These are phyloP conservation scores for Brenthis ino DNA, from an alignment of 2,888 invertebrate genomes.

Conservation along the genomic window DNA sequence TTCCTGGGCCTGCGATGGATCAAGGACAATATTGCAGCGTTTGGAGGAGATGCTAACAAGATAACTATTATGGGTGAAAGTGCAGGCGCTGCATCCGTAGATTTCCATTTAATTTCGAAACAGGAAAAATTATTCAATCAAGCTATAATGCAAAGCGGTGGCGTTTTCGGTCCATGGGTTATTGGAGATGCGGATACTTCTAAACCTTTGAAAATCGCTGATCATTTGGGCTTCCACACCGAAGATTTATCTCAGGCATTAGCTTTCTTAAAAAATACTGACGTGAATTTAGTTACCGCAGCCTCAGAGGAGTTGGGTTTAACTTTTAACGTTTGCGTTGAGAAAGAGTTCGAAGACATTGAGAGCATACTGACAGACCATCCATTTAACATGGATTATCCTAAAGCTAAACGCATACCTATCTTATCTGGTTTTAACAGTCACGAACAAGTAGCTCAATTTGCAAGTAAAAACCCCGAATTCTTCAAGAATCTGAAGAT, in stretches of 20 bases:
- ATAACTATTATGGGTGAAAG: conserved; percentile 59
- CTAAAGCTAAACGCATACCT: conserved; percentile 52
- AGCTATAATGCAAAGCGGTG: conserved; percentile 50
- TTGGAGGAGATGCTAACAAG: conserved; percentile 53
- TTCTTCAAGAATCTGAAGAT: conserved; percentile 38
- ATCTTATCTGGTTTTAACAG: conserved; percentile 58
- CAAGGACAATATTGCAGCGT: conserved; percentile 48
- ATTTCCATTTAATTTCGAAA: conserved; percentile 45
- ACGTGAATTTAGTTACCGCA: conserved; percentile 36
- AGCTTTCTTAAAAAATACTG: conserved; percentile 40
- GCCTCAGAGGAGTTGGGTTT: conserved; percentile 36
- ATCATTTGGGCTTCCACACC: conserved; percentile 46
- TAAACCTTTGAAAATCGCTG: conserved; percentile 45
- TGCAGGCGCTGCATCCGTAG: conserved; percentile 44
- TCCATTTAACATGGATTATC: conserved; percentile 47
- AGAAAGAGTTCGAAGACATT: conserved; percentile 41
- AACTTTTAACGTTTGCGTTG: conserved; percentile 37
- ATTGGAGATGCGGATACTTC: conserved; percentile 40
- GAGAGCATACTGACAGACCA: conserved; percentile 48
- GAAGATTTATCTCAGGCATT: conserved; percentile 45
- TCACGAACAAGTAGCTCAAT: conserved; percentile 48
- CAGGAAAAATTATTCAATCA: conserved; percentile 46
- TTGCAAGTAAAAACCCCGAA: conserved; percentile 37
- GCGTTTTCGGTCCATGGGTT: conserved; percentile 38
- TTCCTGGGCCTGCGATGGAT: conserved; percentile 49